Base-by-base conservation (phyloP, 2,888 invertebrate species). In the Luperina testacea region DNA sequence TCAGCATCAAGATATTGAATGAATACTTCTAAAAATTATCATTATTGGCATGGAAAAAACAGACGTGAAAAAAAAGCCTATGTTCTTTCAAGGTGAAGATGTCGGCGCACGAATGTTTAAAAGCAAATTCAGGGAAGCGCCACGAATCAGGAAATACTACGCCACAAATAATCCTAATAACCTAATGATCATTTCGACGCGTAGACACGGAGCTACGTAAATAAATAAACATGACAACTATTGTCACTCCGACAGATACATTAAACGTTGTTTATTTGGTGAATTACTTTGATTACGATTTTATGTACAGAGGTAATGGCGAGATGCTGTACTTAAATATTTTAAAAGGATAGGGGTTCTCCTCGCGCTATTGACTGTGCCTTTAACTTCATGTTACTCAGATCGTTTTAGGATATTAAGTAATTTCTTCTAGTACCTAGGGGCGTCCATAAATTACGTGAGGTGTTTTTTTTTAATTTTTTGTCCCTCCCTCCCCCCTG, bases 71-170 rank as follows among this genome's bases (percentile, higher is more conserved):
- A 96, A 96, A 96, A 93, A 90, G 88, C 91, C 92, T 93, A 93
- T 93, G 93, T 93, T 94, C 92, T 92, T 91, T 94, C 96, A 96
- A 96, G 96, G 96, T 95, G 92, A 96, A 94, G 94, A 95, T 91
- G 95, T 94, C 92, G 92, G 92, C 92, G 92, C 95, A 95, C 94
- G 94, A 95, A 93, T 90, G 91, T 90, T 93, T 93, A 92, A 93
- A 93, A 94, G 93, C 92, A 90, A 92, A 93, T 93, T 95, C 93
- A 95, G 95, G 95, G 94, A 95, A 95, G 95, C 94, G 90, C 92
- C 91, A 91, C 91, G 92, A 94, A 94, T 88, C 92, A 95, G 96
- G 95, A 96, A 96, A 94, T 94, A 86, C 84, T 88, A 85, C 89
- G 88, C 89, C 89, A 91, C 90, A 93, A 93, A 92, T 94, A 93